Evolutionary conservation across 2,888 invertebrate species (phyloP), one percentile per base, ranked within the genome.

Genomic region (Pogonocherus hispidulus): DNA sequence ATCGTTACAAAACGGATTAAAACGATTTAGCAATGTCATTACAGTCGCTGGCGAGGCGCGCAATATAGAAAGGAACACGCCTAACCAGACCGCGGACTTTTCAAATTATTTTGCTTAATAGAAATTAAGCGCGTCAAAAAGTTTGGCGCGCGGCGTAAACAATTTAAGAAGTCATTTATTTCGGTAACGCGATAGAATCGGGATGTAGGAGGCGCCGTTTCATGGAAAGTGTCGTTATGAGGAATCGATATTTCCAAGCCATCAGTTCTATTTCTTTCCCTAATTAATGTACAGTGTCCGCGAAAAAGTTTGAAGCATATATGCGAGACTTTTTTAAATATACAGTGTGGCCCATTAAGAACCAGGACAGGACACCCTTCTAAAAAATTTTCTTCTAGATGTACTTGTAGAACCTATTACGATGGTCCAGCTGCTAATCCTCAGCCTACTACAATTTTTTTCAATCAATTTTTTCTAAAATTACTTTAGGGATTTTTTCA

Each of bases 21-120:
- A 74, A 69, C 74, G 75, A 76, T 76, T 75, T 73, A 77, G 74
- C 76, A 74, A 76, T 75, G 74, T 71, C 74, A 73, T 76, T 74
- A 74, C 66, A 47, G 67, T 23, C 32, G 65, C 62, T 46, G 56
- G 52, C 60, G 63, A 52, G 41, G 44, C 49, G 67, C 27, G 18
- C 49, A 49, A 55, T 55, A 55, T 46, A 55, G 51, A 46, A 63
- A 35, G 55, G 60, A 19, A 63, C 55, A 22, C 55, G 55, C 20
- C 37, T 11, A 55, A 55, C 55, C 35, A 55, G 55, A 56, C 62
- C 46, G 66, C 66, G 37, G 59, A 66, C 59, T 46, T 55, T 23
- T 18, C 52, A 23, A 67, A 67, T 67, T 63, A 67, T 67, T 67
- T 56, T 63, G 46, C 55, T 51, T 66, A 51, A 52, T 16, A 59